Evolutionary conservation across 2,113 vertebrate species (phyloP), one percentile per base, ranked within the genome.

Genomic region (Barbus barbus): DNA sequence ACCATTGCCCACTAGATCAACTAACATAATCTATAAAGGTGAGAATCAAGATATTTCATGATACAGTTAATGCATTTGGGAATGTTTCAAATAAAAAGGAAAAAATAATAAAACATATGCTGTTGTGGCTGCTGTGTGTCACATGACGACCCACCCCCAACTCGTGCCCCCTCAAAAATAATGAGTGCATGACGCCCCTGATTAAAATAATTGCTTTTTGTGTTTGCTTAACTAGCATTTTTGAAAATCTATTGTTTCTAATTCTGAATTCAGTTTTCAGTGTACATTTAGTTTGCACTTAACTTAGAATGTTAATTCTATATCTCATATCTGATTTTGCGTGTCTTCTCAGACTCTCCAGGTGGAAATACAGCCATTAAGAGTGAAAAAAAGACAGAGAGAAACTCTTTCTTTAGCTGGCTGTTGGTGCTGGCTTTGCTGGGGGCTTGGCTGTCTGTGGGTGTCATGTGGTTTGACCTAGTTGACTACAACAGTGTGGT

Each of bases 391-490:
- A 97, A 94, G 91, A 46, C 84, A 0, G 95, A 95, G 84, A 93
- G 94, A 16, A 95, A 93, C 88, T 97, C 97, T 1, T 93, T 98
- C 91, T 96, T 98, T 86, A 98, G 95, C 7, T 99, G 97, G 97
- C 94, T 99, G 71, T 94, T 98, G 94, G 96, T 99, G 81, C 95
- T 99, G 89, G 96, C 97, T 3, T 92, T 99, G 84, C 92, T 99
- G 87, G 97, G 98, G 8, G 96, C 96, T 53, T 99, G 98, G 98
- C 96, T 97, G 1, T 98, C 97, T 0, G 95, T 99, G 71, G 98
- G 96, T 0, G 96, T 99, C 31, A 95, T 99, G 87, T 99, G 97
- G 97, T 98, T 99, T 88, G 96, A 98, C 77, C 93, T 99, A n/a
- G 95, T 98, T 89, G 98, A 99, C 91, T 99, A 99, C 78, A 96